A percentile compares a stretch with the other conserved stretches of the same genome.
Evolutionary conservation across 2,113 vertebrate genomes (phyloP).

Genomic region (Nematolebias whitei): DNA sequence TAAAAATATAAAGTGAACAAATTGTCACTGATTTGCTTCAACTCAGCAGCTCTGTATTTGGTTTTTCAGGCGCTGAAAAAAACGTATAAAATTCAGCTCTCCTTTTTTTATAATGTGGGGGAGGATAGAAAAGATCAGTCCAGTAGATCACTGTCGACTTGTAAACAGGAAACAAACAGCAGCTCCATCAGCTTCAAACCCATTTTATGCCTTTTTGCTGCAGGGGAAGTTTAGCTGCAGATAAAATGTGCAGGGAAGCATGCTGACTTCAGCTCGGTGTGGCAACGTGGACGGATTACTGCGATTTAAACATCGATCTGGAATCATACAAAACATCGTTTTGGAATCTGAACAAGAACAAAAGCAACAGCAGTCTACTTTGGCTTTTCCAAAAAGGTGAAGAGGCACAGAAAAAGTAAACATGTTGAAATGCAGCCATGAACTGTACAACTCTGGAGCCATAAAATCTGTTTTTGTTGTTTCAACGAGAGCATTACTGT

Average conservation of each 20-base stretch:
- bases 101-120: constrained; percentile 10
- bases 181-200: constrained; percentile 46
- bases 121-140: constrained; percentile 11
- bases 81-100: constrained; percentile 44
- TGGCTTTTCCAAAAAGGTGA: constrained; percentile 79
- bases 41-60: constrained; percentile 50
- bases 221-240: constrained; percentile 45
- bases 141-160: constrained; percentile 49
- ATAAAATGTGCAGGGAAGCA: constrained; percentile 48
- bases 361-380: constrained; percentile 82
- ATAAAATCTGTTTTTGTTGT: constrained; percentile 45
- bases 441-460: constrained; percentile 65
- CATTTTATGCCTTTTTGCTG: constrained; percentile 22
- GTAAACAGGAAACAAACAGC: constrained; percentile 60
- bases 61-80: constrained; percentile 37
- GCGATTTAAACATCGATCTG: constrained; percentile 66
- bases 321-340: constrained; percentile 25
- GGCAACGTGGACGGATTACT: constrained; percentile 73
- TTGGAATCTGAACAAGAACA: constrained; percentile 39
- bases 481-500: constrained; percentile 55
- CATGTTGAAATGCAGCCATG: constrained; percentile 61
- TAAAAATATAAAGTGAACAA: constrained; percentile 23
- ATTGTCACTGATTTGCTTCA: constrained; percentile 38
- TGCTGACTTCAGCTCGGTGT: constrained; percentile 55
- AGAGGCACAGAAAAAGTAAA: constrained; percentile 78